phyloP scores from a whole-genome alignment of 2,113 vertebrate species.

The Ceyx cyanopectus region DNA sequence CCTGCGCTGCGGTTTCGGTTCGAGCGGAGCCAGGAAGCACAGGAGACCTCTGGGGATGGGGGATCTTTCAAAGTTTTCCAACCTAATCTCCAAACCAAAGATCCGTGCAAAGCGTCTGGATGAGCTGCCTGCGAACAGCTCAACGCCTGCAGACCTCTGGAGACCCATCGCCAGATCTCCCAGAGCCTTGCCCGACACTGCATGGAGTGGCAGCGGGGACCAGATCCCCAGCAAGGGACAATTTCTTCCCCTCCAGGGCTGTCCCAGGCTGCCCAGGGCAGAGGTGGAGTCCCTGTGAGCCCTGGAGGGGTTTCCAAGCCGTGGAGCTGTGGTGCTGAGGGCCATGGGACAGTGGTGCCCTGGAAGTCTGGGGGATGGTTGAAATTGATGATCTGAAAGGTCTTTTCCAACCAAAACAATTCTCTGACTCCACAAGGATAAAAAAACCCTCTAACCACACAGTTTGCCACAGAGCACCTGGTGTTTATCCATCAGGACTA shows the following conservation, averaged over 20 bases:
- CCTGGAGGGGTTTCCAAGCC: too few species aligned
- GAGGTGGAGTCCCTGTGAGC: too few species aligned
- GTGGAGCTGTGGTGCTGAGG: too few species aligned
- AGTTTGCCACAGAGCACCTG: not conserved
- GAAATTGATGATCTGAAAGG: too few species aligned
- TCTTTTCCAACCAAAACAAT: too few species aligned
- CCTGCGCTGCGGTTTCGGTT: not conserved
- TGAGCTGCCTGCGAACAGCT: not conserved
- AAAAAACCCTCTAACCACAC: not conserved
- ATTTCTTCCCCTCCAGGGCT: too few species aligned
- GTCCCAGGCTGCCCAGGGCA: too few species aligned
- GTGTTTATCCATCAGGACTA: not conserved
- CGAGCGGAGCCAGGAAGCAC: not conserved
- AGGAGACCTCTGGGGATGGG: not conserved
- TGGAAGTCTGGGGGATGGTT: too few species aligned
- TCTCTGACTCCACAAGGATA: not conserved
- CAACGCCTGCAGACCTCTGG: not conserved
- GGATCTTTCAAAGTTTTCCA: slow-evolving; percentile 14
- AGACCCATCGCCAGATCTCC: not conserved
- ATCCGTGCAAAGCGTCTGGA: not conserved
- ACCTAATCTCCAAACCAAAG: slow-evolving; percentile 1
- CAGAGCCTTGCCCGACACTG: not conserved
- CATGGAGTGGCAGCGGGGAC: not conserved
- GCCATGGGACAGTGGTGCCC: too few species aligned
- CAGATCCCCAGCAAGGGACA: not conserved